A percentile compares a stretch with the other conserved stretches of the same genome.
Conservation (phyloP, 2,888 invertebrate genomes). For the Carterocephalus palaemon region DNA sequence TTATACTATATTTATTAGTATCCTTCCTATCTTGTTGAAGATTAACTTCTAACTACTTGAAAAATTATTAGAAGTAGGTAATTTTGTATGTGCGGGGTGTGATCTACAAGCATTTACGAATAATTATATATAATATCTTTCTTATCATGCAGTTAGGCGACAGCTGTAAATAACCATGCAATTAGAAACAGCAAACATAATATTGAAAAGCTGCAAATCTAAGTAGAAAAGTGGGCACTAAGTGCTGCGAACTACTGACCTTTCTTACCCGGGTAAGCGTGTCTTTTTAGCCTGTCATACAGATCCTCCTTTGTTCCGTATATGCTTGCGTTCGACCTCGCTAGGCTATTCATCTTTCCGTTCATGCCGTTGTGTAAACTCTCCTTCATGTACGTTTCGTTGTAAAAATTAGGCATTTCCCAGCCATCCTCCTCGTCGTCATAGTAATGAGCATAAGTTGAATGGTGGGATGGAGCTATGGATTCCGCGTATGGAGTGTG, state of each 20-base stretch:
- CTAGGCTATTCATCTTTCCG: slow-evolving; percentile 95
- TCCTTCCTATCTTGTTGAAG: too few species aligned
- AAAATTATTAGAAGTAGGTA: too few species aligned
- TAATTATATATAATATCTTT: too few species aligned
- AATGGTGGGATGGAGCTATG: slow-evolving; percentile 96
- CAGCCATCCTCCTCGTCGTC: slow-evolving; percentile 97
- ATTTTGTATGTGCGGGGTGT: too few species aligned
- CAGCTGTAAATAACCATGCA: neutral
- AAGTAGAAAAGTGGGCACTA: slow-evolving; percentile 53
- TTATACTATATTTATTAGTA: too few species aligned
- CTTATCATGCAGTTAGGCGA: neutral
- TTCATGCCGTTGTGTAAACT: slow-evolving; percentile 91
- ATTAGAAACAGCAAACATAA: slow-evolving; percentile 10
- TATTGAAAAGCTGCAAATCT: slow-evolving; percentile 44
- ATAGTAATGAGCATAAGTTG: slow-evolving; percentile 96
- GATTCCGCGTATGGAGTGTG: slow-evolving; percentile 97
- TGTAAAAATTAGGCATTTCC: slow-evolving; percentile 99
- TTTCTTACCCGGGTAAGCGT: slow-evolving; percentile 96
- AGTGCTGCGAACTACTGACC: slow-evolving; percentile 81
- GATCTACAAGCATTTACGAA: too few species aligned
- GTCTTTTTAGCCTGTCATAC: slow-evolving; percentile 95
- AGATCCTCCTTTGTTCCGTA: slow-evolving; percentile 97
- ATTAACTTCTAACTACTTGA: too few species aligned
- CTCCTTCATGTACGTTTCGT: slow-evolving; percentile 97
- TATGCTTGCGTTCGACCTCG: slow-evolving; percentile 94